Percentiles rank a stretch among this genome's conserved stretches.
phyloP scores from a whole-genome alignment of 1,140 invertebrate species.

The Trichonephila inaurata region DNA sequence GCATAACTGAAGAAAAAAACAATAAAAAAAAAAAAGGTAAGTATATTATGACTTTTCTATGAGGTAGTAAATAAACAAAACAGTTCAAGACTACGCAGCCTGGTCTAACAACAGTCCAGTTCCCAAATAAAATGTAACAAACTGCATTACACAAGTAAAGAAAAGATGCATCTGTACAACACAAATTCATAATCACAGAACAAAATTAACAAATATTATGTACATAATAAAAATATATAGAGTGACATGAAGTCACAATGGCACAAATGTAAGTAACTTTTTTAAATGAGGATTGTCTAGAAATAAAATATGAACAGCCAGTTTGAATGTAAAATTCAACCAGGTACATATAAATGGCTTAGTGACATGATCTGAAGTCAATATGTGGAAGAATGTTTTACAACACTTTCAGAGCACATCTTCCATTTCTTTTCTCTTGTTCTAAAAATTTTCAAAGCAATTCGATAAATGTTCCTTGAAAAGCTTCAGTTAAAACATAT shows the following conservation, averaged over 20 bases:
- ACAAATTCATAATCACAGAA: slow-evolving; percentile 74
- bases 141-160: slow-evolving; percentile 42
- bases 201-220: slow-evolving; percentile 71
- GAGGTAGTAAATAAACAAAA: slow-evolving; percentile 75
- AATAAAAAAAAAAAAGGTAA: not conserved
- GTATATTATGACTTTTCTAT: slow-evolving; percentile 50
- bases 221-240: slow-evolving; percentile 73
- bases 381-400: slow-evolving; percentile 1
- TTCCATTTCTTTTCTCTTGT: not conserved
- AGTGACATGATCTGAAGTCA: slow-evolving; percentile 38
- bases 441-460: slow-evolving; percentile 3
- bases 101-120: slow-evolving; percentile 52
- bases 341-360: slow-evolving; percentile 30
- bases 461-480: not conserved
- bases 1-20: not conserved
- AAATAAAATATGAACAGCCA: slow-evolving; percentile 50
- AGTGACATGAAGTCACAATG: slow-evolving; percentile 69
- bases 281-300: slow-evolving; percentile 16
- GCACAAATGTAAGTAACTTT: slow-evolving; percentile 75
- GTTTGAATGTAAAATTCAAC: slow-evolving; percentile 33
- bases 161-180: slow-evolving; percentile 45
- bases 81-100: slow-evolving; percentile 37
- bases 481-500: slow-evolving; percentile 65
- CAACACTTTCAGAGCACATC: not conserved
- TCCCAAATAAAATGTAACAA: slow-evolving; percentile 43